Evolutionary conservation across 2,797 vertebrate species (phyloP), one percentile per base, ranked within the genome.

Genomic region (Mus minutoides): DNA sequence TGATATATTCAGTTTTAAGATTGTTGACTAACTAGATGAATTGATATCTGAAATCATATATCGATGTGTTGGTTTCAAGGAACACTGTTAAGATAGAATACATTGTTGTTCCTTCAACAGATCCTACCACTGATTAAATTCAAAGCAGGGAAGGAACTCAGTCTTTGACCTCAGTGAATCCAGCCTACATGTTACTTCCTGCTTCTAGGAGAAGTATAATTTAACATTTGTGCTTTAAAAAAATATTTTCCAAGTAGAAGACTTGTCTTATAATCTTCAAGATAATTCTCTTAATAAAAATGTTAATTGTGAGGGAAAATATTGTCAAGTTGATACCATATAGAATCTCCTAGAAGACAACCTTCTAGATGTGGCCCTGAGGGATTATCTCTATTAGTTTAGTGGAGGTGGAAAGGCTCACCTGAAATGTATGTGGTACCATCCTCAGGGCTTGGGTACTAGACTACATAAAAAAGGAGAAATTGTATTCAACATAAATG

Each of bases 211-310:
- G 43, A 92, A 76, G 46, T 86, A 0, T 2, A n/a, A 78, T 80
- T 49, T 90, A 31, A 26, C 31, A 24, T 19, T 52, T 56, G 24
- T 56, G 5, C 34, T 40, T 73, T 71, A 1, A 71, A 94, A 64
- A 92, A 82, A 92, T 43, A 67, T 76, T 80, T 60, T 90, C 40
- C 19, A 75, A 37, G 84, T 73, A 71, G 60, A 82, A n/a, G 49
- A 62, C 22, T 64, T 91, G 46, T 49, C 29, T 85, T 54, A 9
- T 31, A 13, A 34, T 88, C n/a, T 67, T 60, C 19, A 84, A 73
- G 46, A 19, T 87, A 80, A 11, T 69, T 90, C 91, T 88, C 40
- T 91, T 90, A 58, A 17, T 77, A 87, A 94, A 94, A 84, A 79
- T 82, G 26, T 88, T 56, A 67, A 40, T 13, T 67, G 24, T 19